Base-by-base conservation (phyloP, 2,888 invertebrate species). In the Drosophila setosimentum region DNA sequence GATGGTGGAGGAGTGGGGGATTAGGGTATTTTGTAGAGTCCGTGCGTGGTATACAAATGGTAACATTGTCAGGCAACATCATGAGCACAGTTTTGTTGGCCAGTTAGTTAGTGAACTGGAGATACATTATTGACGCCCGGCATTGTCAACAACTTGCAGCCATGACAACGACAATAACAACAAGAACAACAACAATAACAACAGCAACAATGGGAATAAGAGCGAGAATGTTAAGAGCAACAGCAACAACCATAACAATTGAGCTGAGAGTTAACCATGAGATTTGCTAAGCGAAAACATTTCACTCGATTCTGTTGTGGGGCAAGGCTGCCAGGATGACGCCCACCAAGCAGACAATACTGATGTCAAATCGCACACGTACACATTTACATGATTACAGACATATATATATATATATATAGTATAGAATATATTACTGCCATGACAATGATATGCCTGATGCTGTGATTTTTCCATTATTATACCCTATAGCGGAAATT, bases 121-220 rank as follows among this genome's bases (percentile, higher is more conserved):
- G 68, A 66, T 64, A 71, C 87, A 79, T 89, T 88, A 85, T 90
- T 80, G 91, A 86, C 90, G 83, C 90, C 90, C 89, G 83, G 83
- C 88, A 91, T 91, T 91, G 89, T 91, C 87, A 87, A 87, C 91
- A 86, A 74, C 74, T 76, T 86, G 90, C 86, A 88, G 83, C 78
- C 90, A 88, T 86, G 89, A 84, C 85, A 88, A 89, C 88, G 72
- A 66, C 71, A 66, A 63, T 68, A 61, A 59, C 11, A 33, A 5
- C 6, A 6, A 62, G 68, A 40, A 67, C 68, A 67, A 72, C 70
- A 66, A 62, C 71, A 63, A 59, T 66, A 67, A 72, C 70, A 66
- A 62, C 71, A 63, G 57, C 68, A 67, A 72, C 66, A 67, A 68
- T 65, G 66, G 65, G 68, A 66, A 68, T 58, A 48, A 58, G 37